Base-by-base conservation (phyloP, 1,140 invertebrate genomes). In the Macrosteles quadrilineatus region DNA sequence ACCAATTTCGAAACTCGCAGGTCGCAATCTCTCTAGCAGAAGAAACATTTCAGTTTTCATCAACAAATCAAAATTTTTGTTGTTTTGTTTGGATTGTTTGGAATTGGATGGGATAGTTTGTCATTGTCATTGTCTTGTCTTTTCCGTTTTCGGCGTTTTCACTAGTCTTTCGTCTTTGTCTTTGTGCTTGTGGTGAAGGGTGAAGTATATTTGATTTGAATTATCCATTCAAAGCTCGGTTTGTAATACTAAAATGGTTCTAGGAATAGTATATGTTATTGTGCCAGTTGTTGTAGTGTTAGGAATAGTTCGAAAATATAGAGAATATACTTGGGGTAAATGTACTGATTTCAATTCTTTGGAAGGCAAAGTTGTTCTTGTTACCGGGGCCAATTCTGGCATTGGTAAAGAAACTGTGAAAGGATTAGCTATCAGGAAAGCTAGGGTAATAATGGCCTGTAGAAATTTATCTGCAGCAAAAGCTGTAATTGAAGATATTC, bases 341-440 rank as follows among this genome's bases (percentile, higher is more conserved):
- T 85, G 80, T 68, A 80, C 77, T 59, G 81, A 76, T 71, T 76
- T 78, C 32, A 76, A 77, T 12, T 80, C 72, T 57, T 72, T 87
- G 2, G 70, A 84, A 67, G 87, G 84, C 1, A 86, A 87, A 74
- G 87, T 88, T 4, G 90, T 88, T 50, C 83, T 95, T 3, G 86
- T 94, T 1, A 94, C 92, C 17, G 93, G 93, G 25, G 90, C 88
- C 0, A 94, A 91, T 79, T 87, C 87, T 68, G 93, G 93, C 0
- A 89, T 95, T 69, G 93, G 93, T 1, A 87, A 89, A 72, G 90
- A 90, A 76, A 90, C 90, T 0, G 88, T 89, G 0, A 84, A 84
- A 59, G 87, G 88, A 68, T 79, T 93, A 12, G 87, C 85, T 1
- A 83, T 80, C 69, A 81, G 89, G 73, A 86, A 87, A 72, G 90